Percentiles rank a stretch among this genome's conserved stretches.
Evolutionary conservation across 2,797 vertebrate genomes (phyloP).

Genomic region (Anguilla anguilla): DNA sequence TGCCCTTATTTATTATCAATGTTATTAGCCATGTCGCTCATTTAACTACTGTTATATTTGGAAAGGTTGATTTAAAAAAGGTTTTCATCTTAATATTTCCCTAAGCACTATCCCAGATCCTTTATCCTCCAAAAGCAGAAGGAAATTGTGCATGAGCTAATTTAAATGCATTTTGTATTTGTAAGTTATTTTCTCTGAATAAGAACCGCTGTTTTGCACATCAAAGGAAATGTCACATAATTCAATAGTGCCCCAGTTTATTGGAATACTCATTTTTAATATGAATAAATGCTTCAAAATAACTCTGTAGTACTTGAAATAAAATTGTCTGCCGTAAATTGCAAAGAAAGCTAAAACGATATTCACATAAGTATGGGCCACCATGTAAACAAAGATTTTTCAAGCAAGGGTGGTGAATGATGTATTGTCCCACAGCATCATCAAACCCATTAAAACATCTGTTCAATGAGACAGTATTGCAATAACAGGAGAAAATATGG

Average conservation of each 20-base stretch:
- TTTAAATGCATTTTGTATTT: neutral
- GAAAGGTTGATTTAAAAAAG: neutral
- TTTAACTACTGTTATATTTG: neutral
- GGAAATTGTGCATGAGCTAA: neutral
- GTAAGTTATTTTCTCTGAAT: neutral
- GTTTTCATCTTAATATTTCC: neutral
- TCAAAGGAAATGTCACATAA: neutral
- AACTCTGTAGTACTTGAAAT: neutral
- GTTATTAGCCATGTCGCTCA: too few species aligned
- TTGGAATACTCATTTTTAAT: neutral
- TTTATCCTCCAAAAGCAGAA: neutral
- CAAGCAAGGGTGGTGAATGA: neutral
- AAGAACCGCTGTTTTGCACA: neutral
- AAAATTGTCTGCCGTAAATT: neutral
- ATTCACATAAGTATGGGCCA: neutral
- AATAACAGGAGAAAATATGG: neutral
- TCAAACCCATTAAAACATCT: neutral
- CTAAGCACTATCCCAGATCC: neutral
- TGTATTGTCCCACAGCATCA: neutral
- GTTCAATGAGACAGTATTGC: neutral
- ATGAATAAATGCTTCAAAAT: neutral
- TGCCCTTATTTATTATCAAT: too few species aligned
- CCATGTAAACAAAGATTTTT: constrained; percentile 10
- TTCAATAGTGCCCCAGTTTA: neutral
- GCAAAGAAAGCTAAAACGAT: neutral